Percentiles rank a stretch among this genome's conserved stretches.
Conservation (phyloP, 2,888 invertebrate genomes). For the Macroteleia sp. region DNA sequence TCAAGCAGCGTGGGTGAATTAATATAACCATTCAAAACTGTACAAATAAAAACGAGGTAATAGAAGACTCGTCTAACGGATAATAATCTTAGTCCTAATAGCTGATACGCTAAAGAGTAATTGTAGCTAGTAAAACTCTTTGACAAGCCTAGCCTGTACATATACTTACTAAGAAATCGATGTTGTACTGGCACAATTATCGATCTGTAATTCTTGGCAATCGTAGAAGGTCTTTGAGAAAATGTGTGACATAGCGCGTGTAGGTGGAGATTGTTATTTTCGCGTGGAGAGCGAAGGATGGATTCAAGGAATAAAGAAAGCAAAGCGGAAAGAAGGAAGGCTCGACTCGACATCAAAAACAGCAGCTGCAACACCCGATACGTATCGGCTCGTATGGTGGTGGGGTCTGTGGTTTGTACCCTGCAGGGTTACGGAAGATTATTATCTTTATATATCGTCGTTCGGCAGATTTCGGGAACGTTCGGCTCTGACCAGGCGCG, state of each 20-base stretch:
- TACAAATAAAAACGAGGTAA: too few species aligned
- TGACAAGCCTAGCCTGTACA: too few species aligned
- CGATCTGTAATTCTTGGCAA: too few species aligned
- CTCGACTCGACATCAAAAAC: constrained; percentile 72
- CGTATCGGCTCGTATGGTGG: constrained; percentile 70
- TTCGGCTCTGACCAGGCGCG: constrained; percentile 72
- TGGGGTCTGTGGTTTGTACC: constrained; percentile 69
- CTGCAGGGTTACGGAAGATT: constrained; percentile 75
- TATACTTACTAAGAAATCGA: too few species aligned
- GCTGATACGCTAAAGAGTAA: too few species aligned
- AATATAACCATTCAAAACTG: too few species aligned
- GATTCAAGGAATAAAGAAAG: constrained; percentile 62
- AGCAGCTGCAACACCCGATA: constrained; percentile 83
- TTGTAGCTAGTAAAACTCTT: too few species aligned
- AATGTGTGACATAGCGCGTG: background rate
- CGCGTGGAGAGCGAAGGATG: constrained; percentile 32
- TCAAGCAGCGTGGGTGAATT: too few species aligned
- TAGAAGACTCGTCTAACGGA: too few species aligned
- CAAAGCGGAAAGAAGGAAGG: constrained; percentile 63
- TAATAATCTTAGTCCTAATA: too few species aligned
- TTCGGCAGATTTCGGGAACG: constrained; percentile 71
- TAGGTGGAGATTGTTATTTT: constrained; percentile 55
- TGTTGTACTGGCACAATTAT: too few species aligned
- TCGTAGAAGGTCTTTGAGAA: background rate
- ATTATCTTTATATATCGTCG: constrained; percentile 73